Evolutionary conservation across 2,797 vertebrate species (phyloP).

Genomic region (Crypturellus tataupa): DNA sequence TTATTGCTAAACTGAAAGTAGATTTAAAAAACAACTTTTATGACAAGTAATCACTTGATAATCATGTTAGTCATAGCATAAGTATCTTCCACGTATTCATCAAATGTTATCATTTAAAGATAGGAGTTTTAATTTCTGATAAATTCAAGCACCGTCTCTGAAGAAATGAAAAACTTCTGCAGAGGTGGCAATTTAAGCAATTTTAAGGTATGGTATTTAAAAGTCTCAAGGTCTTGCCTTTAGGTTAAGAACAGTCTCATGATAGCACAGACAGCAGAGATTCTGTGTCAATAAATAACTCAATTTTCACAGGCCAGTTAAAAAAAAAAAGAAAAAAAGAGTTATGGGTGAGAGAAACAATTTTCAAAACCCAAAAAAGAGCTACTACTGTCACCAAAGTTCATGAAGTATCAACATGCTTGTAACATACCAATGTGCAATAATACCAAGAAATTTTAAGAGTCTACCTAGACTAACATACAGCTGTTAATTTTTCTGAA

Average conservation of each 20-base stretch:
- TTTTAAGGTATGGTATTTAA: neutral
- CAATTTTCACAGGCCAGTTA: neutral
- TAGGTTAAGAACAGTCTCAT: neutral
- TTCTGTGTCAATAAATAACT: neutral
- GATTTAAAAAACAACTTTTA: neutral
- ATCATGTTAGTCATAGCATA: neutral
- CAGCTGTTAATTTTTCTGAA: neutral
- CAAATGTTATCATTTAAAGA: neutral
- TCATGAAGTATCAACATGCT: neutral
- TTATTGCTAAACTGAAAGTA: neutral
- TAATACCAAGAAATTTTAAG: neutral
- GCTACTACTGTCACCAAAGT: neutral
- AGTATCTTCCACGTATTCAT: neutral
- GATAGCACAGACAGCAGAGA: neutral
- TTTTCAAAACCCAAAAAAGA: neutral
- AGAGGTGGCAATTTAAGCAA: neutral
- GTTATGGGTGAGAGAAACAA: fast-evolving
- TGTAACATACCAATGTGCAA: neutral
- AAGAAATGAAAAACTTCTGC: neutral
- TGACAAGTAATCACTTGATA: neutral
- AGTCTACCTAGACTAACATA: neutral
- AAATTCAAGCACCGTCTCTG: neutral
- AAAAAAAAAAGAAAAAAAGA: neutral
- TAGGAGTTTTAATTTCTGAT: neutral
- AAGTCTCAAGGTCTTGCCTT: neutral